Percentiles rank a stretch among this genome's conserved stretches.
phyloP scores from a whole-genome alignment of 2,113 vertebrate genomes.

The Emydura subglobosa region DNA sequence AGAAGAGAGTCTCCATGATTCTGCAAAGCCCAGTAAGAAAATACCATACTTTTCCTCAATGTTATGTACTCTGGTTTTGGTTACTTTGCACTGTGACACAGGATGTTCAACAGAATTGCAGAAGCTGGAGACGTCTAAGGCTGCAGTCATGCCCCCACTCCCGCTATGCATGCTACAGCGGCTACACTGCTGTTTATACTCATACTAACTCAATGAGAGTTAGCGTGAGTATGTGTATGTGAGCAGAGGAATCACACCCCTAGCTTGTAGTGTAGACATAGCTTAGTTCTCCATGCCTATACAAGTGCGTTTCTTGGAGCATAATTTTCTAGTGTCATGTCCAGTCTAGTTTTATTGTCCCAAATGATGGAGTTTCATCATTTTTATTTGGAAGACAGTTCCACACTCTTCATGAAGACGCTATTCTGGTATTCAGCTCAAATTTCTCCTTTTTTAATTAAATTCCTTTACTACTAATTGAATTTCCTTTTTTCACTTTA shows the following conservation, averaged over 20 bases:
- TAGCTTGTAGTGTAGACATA: not conserved
- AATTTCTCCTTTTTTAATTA: not conserved
- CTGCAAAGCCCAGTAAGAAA: constrained; percentile 95
- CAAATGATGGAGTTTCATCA: not conserved
- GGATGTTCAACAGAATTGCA: not conserved
- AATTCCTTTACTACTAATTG: not conserved
- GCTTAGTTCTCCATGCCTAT: not conserved
- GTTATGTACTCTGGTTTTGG: not conserved
- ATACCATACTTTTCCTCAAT: not conserved
- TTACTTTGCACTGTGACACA: not conserved
- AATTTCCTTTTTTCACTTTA: not conserved
- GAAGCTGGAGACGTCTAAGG: not conserved
- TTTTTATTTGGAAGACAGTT: not conserved
- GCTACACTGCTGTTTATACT: not conserved
- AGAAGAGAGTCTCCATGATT: constrained; percentile 99
- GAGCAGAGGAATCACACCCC: not conserved
- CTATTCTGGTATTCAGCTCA: not conserved
- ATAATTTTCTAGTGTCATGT: not conserved
- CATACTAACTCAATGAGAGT: not conserved
- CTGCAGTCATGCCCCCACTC: not conserved
- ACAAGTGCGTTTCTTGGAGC: not conserved
- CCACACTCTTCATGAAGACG: not conserved
- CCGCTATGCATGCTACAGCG: not conserved
- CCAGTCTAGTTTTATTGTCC: not conserved
- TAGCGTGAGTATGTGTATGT: not conserved